Evolutionary conservation across 2,888 invertebrate species (phyloP), one percentile per base, ranked within the genome.

Genomic region (Chrysodeixis includens): DNA sequence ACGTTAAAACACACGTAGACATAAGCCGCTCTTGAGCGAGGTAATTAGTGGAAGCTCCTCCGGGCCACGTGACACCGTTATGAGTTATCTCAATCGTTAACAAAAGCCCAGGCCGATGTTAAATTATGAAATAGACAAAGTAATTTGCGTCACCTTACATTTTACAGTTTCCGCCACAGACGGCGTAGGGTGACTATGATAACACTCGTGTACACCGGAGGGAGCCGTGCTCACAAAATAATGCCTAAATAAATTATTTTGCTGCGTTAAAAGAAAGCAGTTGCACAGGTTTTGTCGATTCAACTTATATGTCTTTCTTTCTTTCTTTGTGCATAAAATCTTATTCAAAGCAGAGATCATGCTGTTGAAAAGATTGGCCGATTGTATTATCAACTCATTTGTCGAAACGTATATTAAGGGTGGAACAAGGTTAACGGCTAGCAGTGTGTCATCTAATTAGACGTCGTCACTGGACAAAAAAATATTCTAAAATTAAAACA

Each of bases 131-230:
- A 88, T 83, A 88, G 85, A 82, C 85, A 80, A 81, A 82, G 88
- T 86, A 86, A 88, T 88, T 86, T 86, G 87, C 79, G 86, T 84
- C 88, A 86, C 85, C 85, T 86, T 84, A 85, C 83, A 81, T 86
- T 86, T 86, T 86, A 86, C 83, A 79, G 85, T 84, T 83, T 86
- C 86, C 85, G 79, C 62, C 69, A 68, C 75, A 68, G 79, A 71
- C 72, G 55, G 56, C 52, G 71, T 78, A 77, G 77, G 81, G 78
- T 58, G 76, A 30, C 84, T 53, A 77, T 59, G 62, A 18, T 32
- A 57, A 40, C 49, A 53, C 10, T 26, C 1, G 20, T 22, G 35
- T 20, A 66, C 56, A 66, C 62, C 56, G 59, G 0, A 40, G 51
- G 51, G 59, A 58, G n/a, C 44, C 0, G 14, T 10, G 2, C 8